A percentile compares a stretch with the other conserved stretches of the same genome.
Conservation (phyloP, 2,113 vertebrate species). For the Litocranius walleri region DNA sequence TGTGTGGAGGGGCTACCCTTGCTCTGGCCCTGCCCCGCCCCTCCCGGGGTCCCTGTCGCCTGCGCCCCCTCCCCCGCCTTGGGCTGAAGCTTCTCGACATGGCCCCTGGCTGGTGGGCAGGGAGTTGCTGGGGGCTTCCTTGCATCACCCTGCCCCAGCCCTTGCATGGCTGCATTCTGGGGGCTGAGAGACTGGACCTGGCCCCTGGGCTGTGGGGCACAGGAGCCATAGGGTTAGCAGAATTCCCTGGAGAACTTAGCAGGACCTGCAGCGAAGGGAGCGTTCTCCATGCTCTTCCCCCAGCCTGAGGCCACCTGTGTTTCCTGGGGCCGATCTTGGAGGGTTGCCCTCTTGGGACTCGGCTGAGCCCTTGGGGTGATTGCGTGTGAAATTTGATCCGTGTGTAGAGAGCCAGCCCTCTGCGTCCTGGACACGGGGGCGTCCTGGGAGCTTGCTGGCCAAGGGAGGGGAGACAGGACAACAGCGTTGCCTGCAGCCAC, state of each 20-base stretch:
- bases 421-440: fast-evolving
- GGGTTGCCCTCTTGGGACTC: neutral
- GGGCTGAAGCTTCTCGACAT: neutral
- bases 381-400: fast-evolving
- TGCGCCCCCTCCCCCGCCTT: fast-evolving
- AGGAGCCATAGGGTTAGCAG: fast-evolving
- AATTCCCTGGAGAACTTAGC: neutral
- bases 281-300: fast-evolving
- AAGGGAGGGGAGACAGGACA: fast-evolving
- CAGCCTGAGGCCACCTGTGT: neutral
- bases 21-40: fast-evolving
- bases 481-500: fast-evolving
- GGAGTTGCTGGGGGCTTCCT: neutral
- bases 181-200: no score
- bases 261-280: fast-evolving
- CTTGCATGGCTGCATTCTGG: fast-evolving
- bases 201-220: no score
- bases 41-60: fast-evolving
- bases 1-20: no score
- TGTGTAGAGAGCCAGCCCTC: neutral
- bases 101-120: neutral
- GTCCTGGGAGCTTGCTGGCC: neutral
- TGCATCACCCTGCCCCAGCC: fast-evolving
- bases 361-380: no score
- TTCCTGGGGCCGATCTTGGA: neutral